Base-by-base conservation (phyloP, 2,888 invertebrate genomes). In the Cetonia aurata region DNA sequence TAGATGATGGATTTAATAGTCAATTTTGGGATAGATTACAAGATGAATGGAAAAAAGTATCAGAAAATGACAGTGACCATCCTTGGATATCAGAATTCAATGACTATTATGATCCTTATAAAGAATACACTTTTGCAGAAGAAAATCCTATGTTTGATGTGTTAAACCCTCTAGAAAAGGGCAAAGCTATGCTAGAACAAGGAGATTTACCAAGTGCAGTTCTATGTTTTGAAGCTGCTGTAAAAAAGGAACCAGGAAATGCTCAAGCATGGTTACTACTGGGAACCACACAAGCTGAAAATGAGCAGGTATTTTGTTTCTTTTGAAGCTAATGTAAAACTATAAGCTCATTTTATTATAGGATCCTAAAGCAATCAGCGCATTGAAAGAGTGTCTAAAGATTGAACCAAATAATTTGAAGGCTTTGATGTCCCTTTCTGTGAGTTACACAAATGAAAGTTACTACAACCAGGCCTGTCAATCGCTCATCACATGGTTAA, bases 121-220 rank as follows among this genome's bases (percentile, higher is more conserved):
- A 90, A 78, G 68, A 72, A 56, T 71, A 70, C 67, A 53, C 87
- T 77, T 96, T 96, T 84, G 88, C 90, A 66, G 91, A 94, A 79
- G 92, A 95, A 44, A 98, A 98, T 88, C 93, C 96, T 10, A 92
- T 96, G 91, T 85, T 89, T 59, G 90, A 93, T 78, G 84, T 91
- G 74, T 87, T 88, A 65, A 91, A 94, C 86, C 93, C 96, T 0
- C 89, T 98, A 71, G 92, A 93, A 82, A 92, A 94, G 78, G 98
- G 98, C 0, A 92, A 96, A 81, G 89, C 91, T 77, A 92, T 93
- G 81, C 85, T 98, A 74, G 89, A 90, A 78, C 89, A 90, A 77
- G 98, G 98, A 9, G 98, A 99, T 84, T 89, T 99, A 75, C 96
- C 98, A 37, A 95, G 96, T 77, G 99, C 99, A 13, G 97, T 98